phyloP scores from a whole-genome alignment of 2,888 invertebrate genomes.

The Ligdia adustata region DNA sequence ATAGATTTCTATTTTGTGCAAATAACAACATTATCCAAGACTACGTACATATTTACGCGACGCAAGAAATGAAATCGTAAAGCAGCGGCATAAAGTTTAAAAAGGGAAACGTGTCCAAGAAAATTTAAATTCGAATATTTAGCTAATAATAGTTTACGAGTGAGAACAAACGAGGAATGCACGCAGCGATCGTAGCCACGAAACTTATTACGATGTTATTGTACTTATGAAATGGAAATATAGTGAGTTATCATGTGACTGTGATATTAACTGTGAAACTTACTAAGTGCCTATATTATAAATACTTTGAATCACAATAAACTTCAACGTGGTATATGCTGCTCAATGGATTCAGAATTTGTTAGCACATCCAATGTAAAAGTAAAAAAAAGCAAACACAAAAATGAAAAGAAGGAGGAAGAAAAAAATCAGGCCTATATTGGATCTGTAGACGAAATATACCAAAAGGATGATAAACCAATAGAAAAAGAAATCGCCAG shows the following conservation, averaged over 20 bases:
- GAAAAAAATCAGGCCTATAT: conserved; percentile 46
- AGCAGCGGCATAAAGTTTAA: conserved; percentile 9
- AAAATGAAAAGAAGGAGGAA: conserved; percentile 78
- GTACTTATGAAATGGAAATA: conserved; percentile 47
- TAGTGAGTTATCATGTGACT: conserved; percentile 68
- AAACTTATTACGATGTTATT: conserved; percentile 61
- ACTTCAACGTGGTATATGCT: conserved; percentile 58
- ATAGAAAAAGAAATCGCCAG: conserved; percentile 47
- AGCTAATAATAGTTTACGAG: conserved; percentile 47
- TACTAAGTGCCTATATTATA: conserved; percentile 49
- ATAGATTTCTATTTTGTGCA: background rate
- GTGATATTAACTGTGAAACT: conserved; percentile 50
- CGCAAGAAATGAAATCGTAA: background rate
- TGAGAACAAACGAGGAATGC: conserved; percentile 51
- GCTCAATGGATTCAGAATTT: conserved; percentile 73
- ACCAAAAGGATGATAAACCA: conserved; percentile 49
- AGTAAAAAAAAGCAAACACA: conserved; percentile 55
- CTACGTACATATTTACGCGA: conserved; percentile 8
- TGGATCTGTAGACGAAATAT: conserved; percentile 47
- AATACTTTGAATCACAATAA: conserved; percentile 45
- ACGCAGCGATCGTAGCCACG: conserved; percentile 61
- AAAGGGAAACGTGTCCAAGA: conserved; percentile 43
- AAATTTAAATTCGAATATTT: conserved; percentile 58
- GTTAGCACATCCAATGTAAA: conserved; percentile 53
- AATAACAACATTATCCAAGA: conserved; percentile 21